Percentiles rank a stretch among this genome's conserved stretches.
phyloP scores from a whole-genome alignment of 1,140 invertebrate species.

The Teleogryllus occipitalis region DNA sequence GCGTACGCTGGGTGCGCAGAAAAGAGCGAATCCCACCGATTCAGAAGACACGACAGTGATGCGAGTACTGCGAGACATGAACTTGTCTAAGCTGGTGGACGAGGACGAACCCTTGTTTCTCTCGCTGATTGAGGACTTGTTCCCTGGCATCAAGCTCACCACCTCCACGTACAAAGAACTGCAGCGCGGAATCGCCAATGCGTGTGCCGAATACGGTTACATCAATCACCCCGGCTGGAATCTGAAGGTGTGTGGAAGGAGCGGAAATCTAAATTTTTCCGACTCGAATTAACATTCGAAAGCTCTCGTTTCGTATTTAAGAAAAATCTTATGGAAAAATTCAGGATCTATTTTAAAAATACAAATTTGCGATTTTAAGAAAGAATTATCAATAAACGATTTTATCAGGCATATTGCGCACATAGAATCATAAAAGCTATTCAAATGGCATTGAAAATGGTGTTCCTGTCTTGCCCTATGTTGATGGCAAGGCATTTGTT shows the following conservation, averaged over 20 bases:
- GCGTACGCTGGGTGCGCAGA: slow-evolving; percentile 79
- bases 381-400: too few relatives aligned
- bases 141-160: slow-evolving; percentile 76
- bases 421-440: too few relatives aligned
- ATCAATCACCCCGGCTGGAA: slow-evolving; percentile 83
- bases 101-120: slow-evolving; percentile 89
- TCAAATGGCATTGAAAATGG: too few relatives aligned
- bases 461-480: too few relatives aligned
- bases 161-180: slow-evolving; percentile 66
- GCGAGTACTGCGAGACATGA: slow-evolving; percentile 87
- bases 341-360: too few relatives aligned
- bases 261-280: slow-evolving; percentile 50
- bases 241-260: slow-evolving; percentile 48
- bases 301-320: too few relatives aligned
- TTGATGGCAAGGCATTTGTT: too few relatives aligned
- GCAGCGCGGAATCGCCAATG: slow-evolving; percentile 58
- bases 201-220: slow-evolving; percentile 54
- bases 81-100: slow-evolving; percentile 85
- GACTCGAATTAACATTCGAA: too few relatives aligned
- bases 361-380: too few relatives aligned
- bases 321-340: too few relatives aligned
- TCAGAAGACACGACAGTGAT: slow-evolving; percentile 86
- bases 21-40: slow-evolving; percentile 69
- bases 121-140: slow-evolving; percentile 87
- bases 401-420: too few relatives aligned